Conservation (phyloP, 1,140 invertebrate species). For the Nymphalis io region DNA sequence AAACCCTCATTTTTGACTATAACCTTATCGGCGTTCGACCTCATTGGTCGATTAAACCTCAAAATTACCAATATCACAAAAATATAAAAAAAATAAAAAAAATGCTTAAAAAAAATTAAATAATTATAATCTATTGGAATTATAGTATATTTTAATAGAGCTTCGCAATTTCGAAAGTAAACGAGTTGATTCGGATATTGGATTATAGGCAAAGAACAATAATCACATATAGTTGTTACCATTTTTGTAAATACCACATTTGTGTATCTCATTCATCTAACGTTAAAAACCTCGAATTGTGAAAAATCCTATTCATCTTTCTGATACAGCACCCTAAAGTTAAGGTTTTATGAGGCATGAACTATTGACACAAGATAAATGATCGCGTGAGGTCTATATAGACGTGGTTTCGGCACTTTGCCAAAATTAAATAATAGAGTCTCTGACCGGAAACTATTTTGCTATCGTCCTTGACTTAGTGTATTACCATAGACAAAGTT, state of each 20-base stretch:
- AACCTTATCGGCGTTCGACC: no score
- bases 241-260: background rate
- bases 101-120: no score
- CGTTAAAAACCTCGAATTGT: constrained; percentile 12
- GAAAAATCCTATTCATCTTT: constrained; percentile 25
- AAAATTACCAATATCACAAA: no score
- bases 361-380: constrained; percentile 41
- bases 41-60: no score
- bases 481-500: background rate
- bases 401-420: constrained; percentile 27
- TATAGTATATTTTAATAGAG: no score
- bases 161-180: no score
- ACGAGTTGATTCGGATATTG: no score
- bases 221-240: no score
- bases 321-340: constrained; percentile 28
- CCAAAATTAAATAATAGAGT: constrained; percentile 31
- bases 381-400: constrained; percentile 28
- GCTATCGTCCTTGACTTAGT: constrained; percentile 13
- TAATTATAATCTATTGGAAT: no score
- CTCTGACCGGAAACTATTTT: constrained; percentile 39
- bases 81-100: no score
- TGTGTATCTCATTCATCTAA: constrained; percentile 8
- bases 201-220: no score
- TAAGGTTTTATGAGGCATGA: constrained; percentile 41
- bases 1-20: no score